A percentile compares a stretch with the other conserved stretches of the same genome.
These are phyloP conservation scores for Drosophila repleta DNA, from an alignment of 1,140 invertebrate genomes.

Conservation along the genomic window DNA sequence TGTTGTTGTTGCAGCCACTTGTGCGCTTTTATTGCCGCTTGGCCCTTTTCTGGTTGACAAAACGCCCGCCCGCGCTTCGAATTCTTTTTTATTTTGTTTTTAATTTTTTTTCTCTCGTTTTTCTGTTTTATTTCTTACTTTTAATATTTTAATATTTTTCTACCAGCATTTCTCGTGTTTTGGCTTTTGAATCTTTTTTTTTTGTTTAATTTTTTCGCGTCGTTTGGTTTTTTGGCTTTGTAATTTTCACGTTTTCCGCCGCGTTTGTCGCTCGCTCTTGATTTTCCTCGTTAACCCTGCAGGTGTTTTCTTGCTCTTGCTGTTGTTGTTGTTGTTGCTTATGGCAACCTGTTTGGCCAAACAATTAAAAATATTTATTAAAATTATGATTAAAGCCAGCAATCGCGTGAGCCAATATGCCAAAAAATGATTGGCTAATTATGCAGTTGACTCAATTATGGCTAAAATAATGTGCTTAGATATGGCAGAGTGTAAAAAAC, in stretches of 20 bases:
- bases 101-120: constrained; percentile 23
- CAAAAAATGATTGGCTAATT: constrained; percentile 24
- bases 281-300: constrained; percentile 34
- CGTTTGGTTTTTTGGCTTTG: constrained; percentile 41
- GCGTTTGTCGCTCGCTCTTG: constrained; percentile 19
- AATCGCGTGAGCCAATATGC: too few relatives aligned
- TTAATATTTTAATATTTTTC: constrained; percentile 36
- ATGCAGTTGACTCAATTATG: neutral
- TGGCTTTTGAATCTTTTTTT: constrained; percentile 28
- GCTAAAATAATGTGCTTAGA: neutral
- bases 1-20: constrained; percentile 68
- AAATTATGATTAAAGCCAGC: neutral
- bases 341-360: constrained; percentile 71
- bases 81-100: constrained; percentile 42
- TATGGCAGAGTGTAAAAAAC: too few relatives aligned
- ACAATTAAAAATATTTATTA: constrained; percentile 53
- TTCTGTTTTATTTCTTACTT: constrained; percentile 16
- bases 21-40: constrained; percentile 70
- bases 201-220: constrained; percentile 25
- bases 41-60: constrained; percentile 75
- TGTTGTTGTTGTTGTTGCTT: constrained; percentile 29
- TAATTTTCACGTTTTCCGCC: constrained; percentile 24
- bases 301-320: constrained; percentile 35
- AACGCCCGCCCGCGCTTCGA: constrained; percentile 67
- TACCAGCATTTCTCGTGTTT: constrained; percentile 42